A percentile compares a stretch with the other conserved stretches of the same genome.
Conservation (phyloP, 2,797 vertebrate species). For the Gila robusta region DNA sequence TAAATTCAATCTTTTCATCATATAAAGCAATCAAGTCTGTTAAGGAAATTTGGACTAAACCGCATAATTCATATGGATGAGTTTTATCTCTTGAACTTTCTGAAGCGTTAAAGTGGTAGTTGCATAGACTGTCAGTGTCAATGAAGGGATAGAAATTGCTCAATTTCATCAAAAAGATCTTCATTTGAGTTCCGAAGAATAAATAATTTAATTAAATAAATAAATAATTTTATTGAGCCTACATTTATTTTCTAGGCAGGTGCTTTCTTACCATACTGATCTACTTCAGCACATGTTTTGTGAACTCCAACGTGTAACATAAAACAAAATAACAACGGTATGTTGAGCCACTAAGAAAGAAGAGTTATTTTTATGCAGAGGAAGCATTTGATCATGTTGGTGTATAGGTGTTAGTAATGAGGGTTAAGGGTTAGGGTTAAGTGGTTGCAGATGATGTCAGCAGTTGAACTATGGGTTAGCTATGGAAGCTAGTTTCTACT, state of each 20-base stretch:
- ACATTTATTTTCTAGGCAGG: neutral
- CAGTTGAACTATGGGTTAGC: neutral
- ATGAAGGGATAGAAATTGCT: too few species aligned
- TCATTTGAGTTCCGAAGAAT: too few species aligned
- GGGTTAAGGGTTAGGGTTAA: neutral
- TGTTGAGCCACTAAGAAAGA: neutral
- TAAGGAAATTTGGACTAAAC: too few species aligned
- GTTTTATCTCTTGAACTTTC: too few species aligned
- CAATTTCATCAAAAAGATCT: too few species aligned
- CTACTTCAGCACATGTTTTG: neutral
- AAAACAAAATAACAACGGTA: neutral
- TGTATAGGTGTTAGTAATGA: neutral
- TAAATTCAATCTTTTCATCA: too few species aligned
- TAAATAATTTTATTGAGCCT: neutral
- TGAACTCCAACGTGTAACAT: neutral
- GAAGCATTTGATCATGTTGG: neutral
- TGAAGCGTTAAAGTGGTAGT: too few species aligned
- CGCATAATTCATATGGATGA: too few species aligned
- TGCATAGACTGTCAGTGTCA: too few species aligned
- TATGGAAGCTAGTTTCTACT: neutral
- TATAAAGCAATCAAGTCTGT: too few species aligned
- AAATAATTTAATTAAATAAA: neutral
- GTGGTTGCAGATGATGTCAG: neutral
- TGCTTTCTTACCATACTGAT: neutral
- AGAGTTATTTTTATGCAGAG: neutral